A percentile compares a stretch with the other conserved stretches of the same genome.
phyloP scores from a whole-genome alignment of 2,888 invertebrate genomes.

The Rhagium mordax region DNA sequence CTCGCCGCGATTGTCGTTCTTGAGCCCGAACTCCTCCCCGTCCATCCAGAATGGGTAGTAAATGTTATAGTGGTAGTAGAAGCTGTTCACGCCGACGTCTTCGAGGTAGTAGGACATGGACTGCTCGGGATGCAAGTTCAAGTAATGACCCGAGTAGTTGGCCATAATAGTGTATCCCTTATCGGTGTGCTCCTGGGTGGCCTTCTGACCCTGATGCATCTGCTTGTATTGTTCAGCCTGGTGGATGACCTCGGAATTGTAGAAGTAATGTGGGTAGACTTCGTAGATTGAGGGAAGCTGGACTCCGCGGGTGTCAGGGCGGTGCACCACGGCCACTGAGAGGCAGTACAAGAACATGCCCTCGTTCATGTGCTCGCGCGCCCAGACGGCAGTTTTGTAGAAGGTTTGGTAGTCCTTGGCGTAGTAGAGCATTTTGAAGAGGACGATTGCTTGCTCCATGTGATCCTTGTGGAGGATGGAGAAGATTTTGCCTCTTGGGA shows the following conservation, averaged over 20 bases:
- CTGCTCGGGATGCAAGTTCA: constrained; percentile 73
- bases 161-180: constrained; percentile 74
- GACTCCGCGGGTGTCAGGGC: constrained; percentile 77
- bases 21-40: constrained; percentile 68
- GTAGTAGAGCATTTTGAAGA: constrained; percentile 79
- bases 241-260: constrained; percentile 78
- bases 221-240: constrained; percentile 77
- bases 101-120: constrained; percentile 80
- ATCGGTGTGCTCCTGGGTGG: constrained; percentile 42
- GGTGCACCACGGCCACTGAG: constrained; percentile 76
- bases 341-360: constrained; percentile 79
- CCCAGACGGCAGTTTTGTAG: constrained; percentile 79
- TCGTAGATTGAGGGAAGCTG: constrained; percentile 83
- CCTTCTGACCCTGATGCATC: constrained; percentile 64
- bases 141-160: constrained; percentile 76
- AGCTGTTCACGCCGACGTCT: constrained; percentile 79
- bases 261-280: constrained; percentile 81
- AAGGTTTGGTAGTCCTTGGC: constrained; percentile 83
- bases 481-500: constrained; percentile 77
- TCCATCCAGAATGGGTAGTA: constrained; percentile 79
- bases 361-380: constrained; percentile 80
- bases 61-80: constrained; percentile 76
- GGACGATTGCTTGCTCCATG: constrained; percentile 75
- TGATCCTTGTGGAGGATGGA: constrained; percentile 76
- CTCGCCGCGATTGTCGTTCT: constrained; percentile 77